Conservation (phyloP, 2,797 vertebrate genomes). For the Arctocebus calabarensis region DNA sequence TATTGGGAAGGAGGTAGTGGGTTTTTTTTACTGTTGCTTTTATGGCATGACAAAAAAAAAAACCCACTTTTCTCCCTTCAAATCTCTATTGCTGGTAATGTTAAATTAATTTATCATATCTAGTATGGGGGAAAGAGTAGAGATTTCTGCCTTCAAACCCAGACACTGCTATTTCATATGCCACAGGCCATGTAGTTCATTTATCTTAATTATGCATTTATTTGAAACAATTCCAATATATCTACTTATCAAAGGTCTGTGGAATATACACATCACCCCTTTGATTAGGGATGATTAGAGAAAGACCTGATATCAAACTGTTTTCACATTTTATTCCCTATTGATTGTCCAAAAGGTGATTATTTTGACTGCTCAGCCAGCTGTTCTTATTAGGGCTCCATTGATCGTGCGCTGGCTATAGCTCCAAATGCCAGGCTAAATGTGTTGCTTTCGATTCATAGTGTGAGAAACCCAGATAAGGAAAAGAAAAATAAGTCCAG, state of each 20-base stretch:
- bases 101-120: not conserved
- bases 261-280: conserved; percentile 21
- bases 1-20: not conserved
- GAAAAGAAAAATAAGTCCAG: conserved; percentile 64
- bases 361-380: conserved; percentile 79
- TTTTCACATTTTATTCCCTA: conserved; percentile 81
- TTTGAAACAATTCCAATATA: conserved; percentile 55
- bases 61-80: not conserved
- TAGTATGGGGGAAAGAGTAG: not conserved
- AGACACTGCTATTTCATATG: not conserved
- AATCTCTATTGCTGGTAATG: not conserved
- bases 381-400: conserved; percentile 85
- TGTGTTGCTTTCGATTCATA: conserved; percentile 9
- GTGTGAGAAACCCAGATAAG: conserved; percentile 57
- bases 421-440: conserved; percentile 74
- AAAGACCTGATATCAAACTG: conserved; percentile 75
- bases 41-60: not conserved
- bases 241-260: conserved; percentile 22
- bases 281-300: conserved; percentile 76
- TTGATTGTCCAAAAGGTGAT: conserved; percentile 85
- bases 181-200: not conserved
- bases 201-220: conserved; percentile 71
- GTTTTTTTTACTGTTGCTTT: not conserved
- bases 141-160: not conserved
- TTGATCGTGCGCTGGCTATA: conserved; percentile 84